phyloP scores from a whole-genome alignment of 2,888 invertebrate species.

The Pantelozetes paolii region DNA sequence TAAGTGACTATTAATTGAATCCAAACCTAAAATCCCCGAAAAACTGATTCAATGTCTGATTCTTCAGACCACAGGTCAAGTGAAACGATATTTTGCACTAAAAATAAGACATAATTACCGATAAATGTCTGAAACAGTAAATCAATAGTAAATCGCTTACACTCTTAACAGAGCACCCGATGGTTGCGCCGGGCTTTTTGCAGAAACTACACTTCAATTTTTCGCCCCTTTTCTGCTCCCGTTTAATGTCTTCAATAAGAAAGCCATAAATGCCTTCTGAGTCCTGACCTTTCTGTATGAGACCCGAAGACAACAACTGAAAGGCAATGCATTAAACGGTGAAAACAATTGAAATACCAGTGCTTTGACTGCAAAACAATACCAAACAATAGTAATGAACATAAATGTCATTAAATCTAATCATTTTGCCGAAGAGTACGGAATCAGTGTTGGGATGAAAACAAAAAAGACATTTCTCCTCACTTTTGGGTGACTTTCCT shows the following conservation, averaged over 20 bases:
- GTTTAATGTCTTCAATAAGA: constrained; percentile 63
- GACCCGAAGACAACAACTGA: constrained; percentile 64
- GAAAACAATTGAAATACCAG: too few relatives aligned
- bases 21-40: constrained; percentile 50
- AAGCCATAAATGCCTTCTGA: constrained; percentile 71
- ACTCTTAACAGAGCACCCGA: constrained; percentile 63
- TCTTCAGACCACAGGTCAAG: constrained; percentile 65
- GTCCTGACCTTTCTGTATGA: constrained; percentile 65
- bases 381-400: constrained; percentile 41
- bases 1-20: background rate
- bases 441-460: background rate
- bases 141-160: constrained; percentile 57
- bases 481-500: background rate
- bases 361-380: too few relatives aligned
- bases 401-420: background rate
- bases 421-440: background rate
- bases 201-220: constrained; percentile 67
- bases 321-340: background rate
- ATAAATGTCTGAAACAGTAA: background rate
- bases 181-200: constrained; percentile 62
- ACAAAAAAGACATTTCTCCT: constrained; percentile 1
- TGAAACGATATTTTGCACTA: constrained; percentile 61
- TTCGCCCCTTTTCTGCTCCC: constrained; percentile 63
- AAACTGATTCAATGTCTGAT: constrained; percentile 60
- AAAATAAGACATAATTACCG: background rate